Base-by-base conservation (phyloP, 1,140 invertebrate species). In the Apis mellifera region DNA sequence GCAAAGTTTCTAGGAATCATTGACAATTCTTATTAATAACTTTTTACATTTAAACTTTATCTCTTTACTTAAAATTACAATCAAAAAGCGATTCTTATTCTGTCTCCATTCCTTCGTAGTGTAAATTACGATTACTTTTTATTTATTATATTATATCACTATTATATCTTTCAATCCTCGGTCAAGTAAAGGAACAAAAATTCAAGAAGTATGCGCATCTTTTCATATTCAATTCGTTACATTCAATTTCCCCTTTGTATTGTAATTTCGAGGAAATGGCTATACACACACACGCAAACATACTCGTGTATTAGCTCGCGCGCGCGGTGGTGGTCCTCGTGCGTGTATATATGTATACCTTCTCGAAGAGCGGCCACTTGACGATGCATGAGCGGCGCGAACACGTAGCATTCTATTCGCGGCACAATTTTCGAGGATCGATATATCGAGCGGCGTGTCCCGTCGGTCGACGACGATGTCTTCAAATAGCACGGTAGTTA, bases 351-450 rank as follows among this genome's bases (percentile, higher is more conserved):
- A 76, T 60, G 68, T 60, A 90, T 70, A 80, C 55, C 73, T 72
- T 87, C 80, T 89, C 89, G 83, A 85, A 92, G 89, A 90, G 86
- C 86, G 86, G 85, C 87, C 89, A 90, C 87, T 88, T 86, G 60
- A 91, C 69, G 87, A 83, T 84, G 74, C 80, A 86, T 74, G 88
- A 86, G 48, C 72, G 83, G 78, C 75, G 78, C 78, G 85, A 83
- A 85, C 84, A 73, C 83, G 82, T 84, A 83, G 75, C 70, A 86
- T 86, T 90, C 89, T 91, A 93, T 93, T 92, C 90, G 89, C 92
- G 91, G 89, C 93, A 92, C 90, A 92, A 91, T 93, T 93, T 91
- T 83, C 74, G 81, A 91, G 84, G 90, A 93, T 94, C 93, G 92
- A 94, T 94, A 93, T 90, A 91, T 93, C 87, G 91, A 90, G 78